These are phyloP conservation scores for Mormyrops attenuatus DNA, from an alignment of 2,797 vertebrate genomes.

Conservation along the genomic window DNA sequence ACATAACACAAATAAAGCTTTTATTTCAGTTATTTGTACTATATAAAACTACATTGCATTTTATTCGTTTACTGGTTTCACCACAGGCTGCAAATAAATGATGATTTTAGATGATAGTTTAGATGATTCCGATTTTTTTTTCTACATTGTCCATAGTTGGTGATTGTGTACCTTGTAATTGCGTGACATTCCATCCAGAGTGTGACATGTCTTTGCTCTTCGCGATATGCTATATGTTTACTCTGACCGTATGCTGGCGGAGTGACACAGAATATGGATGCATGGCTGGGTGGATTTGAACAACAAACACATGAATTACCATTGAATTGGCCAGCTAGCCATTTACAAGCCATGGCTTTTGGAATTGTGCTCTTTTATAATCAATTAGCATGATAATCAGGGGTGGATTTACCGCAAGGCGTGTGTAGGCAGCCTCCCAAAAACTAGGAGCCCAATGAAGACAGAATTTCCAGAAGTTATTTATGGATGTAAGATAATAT, in stretches of 20 bases:
- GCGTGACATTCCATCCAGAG: not conserved
- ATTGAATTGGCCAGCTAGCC: not conserved
- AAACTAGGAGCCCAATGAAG: not conserved
- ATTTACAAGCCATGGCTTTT: not conserved
- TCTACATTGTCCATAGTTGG: not conserved
- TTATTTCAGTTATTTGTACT: not conserved
- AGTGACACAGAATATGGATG: not conserved
- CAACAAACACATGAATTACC: not conserved
- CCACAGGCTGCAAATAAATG: not conserved
- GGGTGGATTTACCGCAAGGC: not conserved
- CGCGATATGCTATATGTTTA: not conserved
- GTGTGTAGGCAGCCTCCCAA: not conserved
- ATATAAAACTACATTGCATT: not conserved
- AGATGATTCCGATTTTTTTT: not conserved
- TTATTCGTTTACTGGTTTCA: not conserved
- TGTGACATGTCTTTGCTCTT: not conserved
- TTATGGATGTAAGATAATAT: not conserved
- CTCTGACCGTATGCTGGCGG: not conserved
- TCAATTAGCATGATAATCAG: not conserved
- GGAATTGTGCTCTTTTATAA: not conserved
- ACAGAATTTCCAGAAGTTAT: not conserved
- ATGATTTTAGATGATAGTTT: not conserved
- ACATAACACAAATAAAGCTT: not conserved
- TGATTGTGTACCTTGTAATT: not conserved
- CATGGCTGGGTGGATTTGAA: not conserved